phyloP scores from a whole-genome alignment of 2,113 vertebrate species.

The Bothrops jararaca region DNA sequence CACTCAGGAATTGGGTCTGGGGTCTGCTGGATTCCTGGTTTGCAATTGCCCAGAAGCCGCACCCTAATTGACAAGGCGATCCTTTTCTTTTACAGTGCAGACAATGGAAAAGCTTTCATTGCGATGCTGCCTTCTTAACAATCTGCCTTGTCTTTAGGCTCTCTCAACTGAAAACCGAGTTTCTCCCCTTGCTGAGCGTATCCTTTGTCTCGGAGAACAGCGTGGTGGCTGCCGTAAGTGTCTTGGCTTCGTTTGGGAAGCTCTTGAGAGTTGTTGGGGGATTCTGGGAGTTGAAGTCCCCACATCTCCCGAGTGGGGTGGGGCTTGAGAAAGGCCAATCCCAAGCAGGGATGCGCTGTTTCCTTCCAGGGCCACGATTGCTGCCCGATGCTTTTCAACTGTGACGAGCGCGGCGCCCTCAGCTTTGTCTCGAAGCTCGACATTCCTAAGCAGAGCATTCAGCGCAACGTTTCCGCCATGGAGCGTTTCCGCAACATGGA shows the following conservation, averaged over 20 bases:
- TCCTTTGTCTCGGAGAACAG: conserved; percentile 96
- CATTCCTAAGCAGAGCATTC: conserved; percentile 97
- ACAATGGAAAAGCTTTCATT: conserved; percentile 4
- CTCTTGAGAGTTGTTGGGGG: neutral
- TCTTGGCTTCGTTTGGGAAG: neutral
- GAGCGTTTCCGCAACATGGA: conserved; percentile 99
- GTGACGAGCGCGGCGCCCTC: conserved; percentile 86
- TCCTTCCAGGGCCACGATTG: conserved; percentile 91
- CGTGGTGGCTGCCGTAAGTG: conserved; percentile 93
- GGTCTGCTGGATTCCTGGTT: neutral
- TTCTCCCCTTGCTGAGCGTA: conserved; percentile 94
- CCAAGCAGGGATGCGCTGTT: neutral
- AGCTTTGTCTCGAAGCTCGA: conserved; percentile 94
- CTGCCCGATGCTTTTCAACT: conserved; percentile 97
- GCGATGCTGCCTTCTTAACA: conserved; percentile 43
- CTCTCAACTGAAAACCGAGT: conserved; percentile 95
- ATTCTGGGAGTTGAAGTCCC: neutral
- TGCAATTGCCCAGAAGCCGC: neutral
- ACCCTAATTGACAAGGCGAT: neutral
- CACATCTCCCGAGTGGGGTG: neutral
- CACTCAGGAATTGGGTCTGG: neutral
- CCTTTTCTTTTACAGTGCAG: conserved; percentile 20
- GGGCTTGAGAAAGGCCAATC: neutral
- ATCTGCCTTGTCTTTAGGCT: conserved; percentile 76
- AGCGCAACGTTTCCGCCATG: conserved; percentile 98